These are phyloP conservation scores for Myotis daubentonii DNA, from an alignment of 2,797 vertebrate species.

Conservation along the genomic window DNA sequence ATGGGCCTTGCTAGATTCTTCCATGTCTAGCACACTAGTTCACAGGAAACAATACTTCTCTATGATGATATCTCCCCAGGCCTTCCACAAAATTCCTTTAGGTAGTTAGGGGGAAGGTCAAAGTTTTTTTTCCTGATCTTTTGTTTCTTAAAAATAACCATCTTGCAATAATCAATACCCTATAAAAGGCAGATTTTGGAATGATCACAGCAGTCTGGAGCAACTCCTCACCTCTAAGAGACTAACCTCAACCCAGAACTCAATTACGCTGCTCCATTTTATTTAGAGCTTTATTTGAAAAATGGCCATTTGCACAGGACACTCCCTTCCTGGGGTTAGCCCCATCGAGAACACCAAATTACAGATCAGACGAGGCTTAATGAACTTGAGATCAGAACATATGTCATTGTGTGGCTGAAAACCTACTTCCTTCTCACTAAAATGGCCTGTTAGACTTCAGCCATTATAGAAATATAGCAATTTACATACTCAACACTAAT, in stretches of 20 bases:
- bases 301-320: slow-evolving; percentile 16
- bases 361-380: slow-evolving; percentile 38
- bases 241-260: background rate
- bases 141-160: background rate
- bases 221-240: background rate
- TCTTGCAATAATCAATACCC: background rate
- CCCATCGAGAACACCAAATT: slow-evolving; percentile 50
- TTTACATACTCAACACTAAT: background rate
- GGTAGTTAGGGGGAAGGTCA: background rate
- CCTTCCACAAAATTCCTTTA: background rate
- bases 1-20: background rate
- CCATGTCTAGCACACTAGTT: background rate
- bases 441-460: slow-evolving; percentile 9
- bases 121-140: background rate
- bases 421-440: slow-evolving; percentile 23
- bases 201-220: background rate
- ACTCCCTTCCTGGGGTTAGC: slow-evolving; percentile 1
- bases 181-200: background rate
- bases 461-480: background rate
- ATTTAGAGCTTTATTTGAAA: slow-evolving; percentile 6
- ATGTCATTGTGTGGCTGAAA: slow-evolving; percentile 29
- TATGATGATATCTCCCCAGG: background rate
- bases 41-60: background rate
- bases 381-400: slow-evolving; percentile 51
- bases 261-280: background rate